Evolutionary conservation across 2,797 vertebrate species (phyloP).

Genomic region (Falco columbarius): DNA sequence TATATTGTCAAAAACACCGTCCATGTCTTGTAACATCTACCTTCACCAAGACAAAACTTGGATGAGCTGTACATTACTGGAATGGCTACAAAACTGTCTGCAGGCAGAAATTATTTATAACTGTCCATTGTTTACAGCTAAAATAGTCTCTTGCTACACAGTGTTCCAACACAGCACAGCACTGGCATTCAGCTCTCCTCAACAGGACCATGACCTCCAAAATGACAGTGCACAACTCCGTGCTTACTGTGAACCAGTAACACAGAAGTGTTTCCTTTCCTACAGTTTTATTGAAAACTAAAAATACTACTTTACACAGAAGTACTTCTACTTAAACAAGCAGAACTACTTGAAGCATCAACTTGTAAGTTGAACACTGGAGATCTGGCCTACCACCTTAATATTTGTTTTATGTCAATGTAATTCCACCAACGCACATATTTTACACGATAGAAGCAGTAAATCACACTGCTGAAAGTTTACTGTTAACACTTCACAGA

Average conservation of each 20-base stretch:
- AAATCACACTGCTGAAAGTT: not conserved
- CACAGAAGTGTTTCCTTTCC: not conserved
- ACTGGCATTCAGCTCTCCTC: not conserved
- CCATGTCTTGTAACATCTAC: not conserved
- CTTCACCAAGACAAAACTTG: not conserved
- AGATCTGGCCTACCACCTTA: not conserved
- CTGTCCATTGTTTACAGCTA: not conserved
- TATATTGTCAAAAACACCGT: not conserved
- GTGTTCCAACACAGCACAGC: not conserved
- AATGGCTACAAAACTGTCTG: not conserved
- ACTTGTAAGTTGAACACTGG: not conserved
- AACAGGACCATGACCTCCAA: not conserved
- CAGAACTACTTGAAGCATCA: not conserved
- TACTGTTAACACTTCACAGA: not conserved
- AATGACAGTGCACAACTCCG: not conserved
- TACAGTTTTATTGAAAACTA: not conserved
- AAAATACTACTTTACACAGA: not conserved
- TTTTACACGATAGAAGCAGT: not conserved
- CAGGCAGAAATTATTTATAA: constrained; percentile 32
- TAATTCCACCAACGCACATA: not conserved
- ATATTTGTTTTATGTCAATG: not conserved
- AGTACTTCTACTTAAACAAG: not conserved
- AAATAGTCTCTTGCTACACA: not conserved
- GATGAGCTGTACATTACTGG: not conserved
- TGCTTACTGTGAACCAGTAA: not conserved